These are phyloP conservation scores for Cydia strobilella DNA, from an alignment of 1,140 invertebrate species.

Conservation along the genomic window DNA sequence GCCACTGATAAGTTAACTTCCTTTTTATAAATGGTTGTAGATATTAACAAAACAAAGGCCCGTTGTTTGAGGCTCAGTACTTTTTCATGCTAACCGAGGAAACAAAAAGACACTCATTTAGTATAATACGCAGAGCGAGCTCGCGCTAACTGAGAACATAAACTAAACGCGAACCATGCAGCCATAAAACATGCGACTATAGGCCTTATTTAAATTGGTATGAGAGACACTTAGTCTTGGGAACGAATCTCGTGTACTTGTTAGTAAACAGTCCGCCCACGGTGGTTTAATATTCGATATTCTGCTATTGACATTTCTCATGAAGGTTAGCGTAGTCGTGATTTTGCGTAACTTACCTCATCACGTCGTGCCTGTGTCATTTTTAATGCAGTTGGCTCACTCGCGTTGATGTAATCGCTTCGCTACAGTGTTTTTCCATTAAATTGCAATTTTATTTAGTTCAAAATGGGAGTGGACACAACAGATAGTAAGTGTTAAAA, in stretches of 20 bases:
- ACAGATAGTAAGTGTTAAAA: slow-evolving; percentile 21
- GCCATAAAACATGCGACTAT: background rate
- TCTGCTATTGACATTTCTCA: slow-evolving; percentile 74
- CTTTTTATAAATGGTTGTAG: slow-evolving; percentile 23
- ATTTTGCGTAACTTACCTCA: slow-evolving; percentile 75
- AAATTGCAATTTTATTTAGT: slow-evolving; percentile 35
- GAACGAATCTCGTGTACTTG: slow-evolving; percentile 13
- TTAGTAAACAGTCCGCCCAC: slow-evolving; percentile 61
- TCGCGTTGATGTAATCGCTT: slow-evolving; percentile 30
- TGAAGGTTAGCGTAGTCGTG: slow-evolving; percentile 72
- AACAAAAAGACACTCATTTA: slow-evolving; percentile 32
- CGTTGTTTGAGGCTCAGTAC: slow-evolving; percentile 12
- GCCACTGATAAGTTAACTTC: slow-evolving; percentile 28
- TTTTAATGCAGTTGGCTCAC: slow-evolving; percentile 52
- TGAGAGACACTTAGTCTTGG: background rate
- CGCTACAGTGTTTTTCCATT: slow-evolving; percentile 36
- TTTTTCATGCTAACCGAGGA: slow-evolving; percentile 14
- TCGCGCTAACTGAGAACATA: slow-evolving; percentile 20
- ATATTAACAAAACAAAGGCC: slow-evolving; percentile 18
- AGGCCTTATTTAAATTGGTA: background rate
- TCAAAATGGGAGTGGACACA: slow-evolving; percentile 25
- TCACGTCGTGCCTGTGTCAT: slow-evolving; percentile 48
- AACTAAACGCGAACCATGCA: slow-evolving; percentile 3
- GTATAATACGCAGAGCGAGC: background rate
- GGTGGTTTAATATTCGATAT: slow-evolving; percentile 48